A percentile compares a stretch with the other conserved stretches of the same genome.
These are phyloP conservation scores for Hydrocynus forskahlii DNA, from an alignment of 2,797 vertebrate genomes.

Conservation along the genomic window DNA sequence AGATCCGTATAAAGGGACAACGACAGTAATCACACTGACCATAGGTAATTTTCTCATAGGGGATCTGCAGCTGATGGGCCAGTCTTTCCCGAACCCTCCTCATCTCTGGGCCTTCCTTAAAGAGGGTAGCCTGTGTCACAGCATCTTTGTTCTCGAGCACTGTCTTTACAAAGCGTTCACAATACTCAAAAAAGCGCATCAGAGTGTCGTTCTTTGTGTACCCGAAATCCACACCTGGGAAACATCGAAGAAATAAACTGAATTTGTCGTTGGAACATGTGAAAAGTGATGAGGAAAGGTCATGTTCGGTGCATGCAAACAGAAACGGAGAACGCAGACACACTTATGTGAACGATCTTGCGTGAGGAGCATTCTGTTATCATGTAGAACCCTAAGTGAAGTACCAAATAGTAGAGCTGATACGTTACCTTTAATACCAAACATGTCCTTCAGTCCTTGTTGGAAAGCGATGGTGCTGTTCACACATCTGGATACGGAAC, in stretches of 20 bases:
- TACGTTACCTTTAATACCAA: constrained; percentile 68
- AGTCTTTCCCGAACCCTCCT: constrained; percentile 84
- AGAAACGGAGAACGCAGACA: too few species aligned
- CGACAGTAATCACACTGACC: constrained; percentile 24
- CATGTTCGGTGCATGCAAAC: too few species aligned
- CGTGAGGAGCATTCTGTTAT: not conserved
- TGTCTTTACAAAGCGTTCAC: constrained; percentile 82
- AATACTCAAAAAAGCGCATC: constrained; percentile 93
- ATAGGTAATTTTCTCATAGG: constrained; percentile 71
- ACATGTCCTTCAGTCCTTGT: constrained; percentile 69
- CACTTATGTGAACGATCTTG: not conserved
- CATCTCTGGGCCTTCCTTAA: constrained; percentile 90
- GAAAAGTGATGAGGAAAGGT: too few species aligned
- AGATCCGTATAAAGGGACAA: not conserved
- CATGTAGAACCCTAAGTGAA: not conserved
- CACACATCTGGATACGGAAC: constrained; percentile 90
- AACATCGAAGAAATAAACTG: not conserved
- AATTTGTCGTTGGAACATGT: too few species aligned
- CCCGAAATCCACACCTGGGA: constrained; percentile 77
- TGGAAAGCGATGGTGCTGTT: constrained; percentile 85
- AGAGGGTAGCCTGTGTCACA: constrained; percentile 82
- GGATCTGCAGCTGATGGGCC: constrained; percentile 79
- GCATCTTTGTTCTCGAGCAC: constrained; percentile 85
- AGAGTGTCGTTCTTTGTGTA: constrained; percentile 85
- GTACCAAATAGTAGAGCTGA: not conserved